Conservation (phyloP, 2,797 vertebrate species). For the Kryptolebias ocellatus region DNA sequence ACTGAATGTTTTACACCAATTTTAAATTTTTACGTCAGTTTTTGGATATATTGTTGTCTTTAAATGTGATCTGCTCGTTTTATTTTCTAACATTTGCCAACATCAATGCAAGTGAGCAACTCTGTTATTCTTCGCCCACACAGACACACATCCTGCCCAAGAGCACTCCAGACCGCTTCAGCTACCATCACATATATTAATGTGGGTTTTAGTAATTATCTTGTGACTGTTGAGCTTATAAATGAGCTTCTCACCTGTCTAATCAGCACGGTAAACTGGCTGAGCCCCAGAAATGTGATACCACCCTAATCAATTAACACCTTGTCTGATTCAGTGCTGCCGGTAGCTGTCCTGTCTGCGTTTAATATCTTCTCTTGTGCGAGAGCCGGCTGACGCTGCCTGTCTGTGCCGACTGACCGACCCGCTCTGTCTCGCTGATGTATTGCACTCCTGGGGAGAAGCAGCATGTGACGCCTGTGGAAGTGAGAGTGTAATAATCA, state of each 20-base stretch:
- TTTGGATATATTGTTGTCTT: constrained; percentile 10
- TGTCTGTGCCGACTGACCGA: constrained; percentile 53
- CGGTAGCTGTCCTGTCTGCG: constrained; percentile 53
- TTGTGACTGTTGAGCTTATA: constrained; percentile 74
- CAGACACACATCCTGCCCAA: constrained; percentile 47
- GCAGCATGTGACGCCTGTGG: constrained; percentile 48
- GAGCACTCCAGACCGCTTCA: constrained; percentile 36
- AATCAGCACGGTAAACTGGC: constrained; percentile 76
- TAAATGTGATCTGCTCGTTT: constrained; percentile 12
- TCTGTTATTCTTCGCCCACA: constrained; percentile 20
- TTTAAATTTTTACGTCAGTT: background rate
- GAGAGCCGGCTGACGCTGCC: constrained; percentile 44
- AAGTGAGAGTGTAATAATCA: constrained; percentile 77
- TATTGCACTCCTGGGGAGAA: constrained; percentile 72
- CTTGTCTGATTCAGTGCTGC: constrained; percentile 73
- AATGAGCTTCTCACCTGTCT: constrained; percentile 78
- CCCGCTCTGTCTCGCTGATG: constrained; percentile 70
- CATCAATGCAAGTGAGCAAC: constrained; percentile 7
- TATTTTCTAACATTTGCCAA: constrained; percentile 7
- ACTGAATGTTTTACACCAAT: constrained; percentile 5
- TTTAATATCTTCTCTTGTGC: constrained; percentile 69
- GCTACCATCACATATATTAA: constrained; percentile 65
- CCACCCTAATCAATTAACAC: constrained; percentile 83
- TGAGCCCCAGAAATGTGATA: constrained; percentile 68
- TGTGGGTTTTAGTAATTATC: constrained; percentile 80